Base-by-base conservation (phyloP, 1,140 invertebrate species). In the Gonatopus flavifemur region DNA sequence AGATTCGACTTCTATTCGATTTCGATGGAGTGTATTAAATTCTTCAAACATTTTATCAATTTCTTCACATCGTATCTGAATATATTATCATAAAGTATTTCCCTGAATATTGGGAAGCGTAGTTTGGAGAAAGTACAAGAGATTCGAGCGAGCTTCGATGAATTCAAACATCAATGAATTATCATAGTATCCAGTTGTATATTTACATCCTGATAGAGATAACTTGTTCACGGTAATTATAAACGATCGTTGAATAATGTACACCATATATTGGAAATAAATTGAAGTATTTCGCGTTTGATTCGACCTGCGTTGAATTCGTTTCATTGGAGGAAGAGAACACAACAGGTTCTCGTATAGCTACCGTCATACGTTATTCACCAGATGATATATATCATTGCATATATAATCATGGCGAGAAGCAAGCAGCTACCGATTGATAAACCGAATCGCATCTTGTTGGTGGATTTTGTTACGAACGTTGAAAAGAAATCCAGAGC, bases 401-500 rank as follows among this genome's bases (percentile, higher is more conserved):
- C n/a, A n/a, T n/a, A n/a, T n/a, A n/a, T n/a, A n/a, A n/a, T n/a
- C n/a, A n/a, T n/a, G n/a, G n/a, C n/a, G n/a, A n/a, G n/a, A n/a
- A n/a, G n/a, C n/a, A n/a, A n/a, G 24, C 28, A 31, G 32, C 18
- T 1, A 15, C 36, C 21, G 45, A 48, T 40, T 41, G 46, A 48
- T 48, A 35, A 28, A 13, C 18, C 36, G 36, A 9, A 22, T n/a
- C 5, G 46, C 2, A 32, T 18, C 46, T 48, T 48, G 37, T 41
- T 28, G 37, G 18, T 41, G 37, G 25, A n/a, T 28, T 37, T n/a
- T 48, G 31, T 31, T 28, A 32, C 36, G 46, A 48, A 24, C n/a
- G 46, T 31, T 28, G 40, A 48, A 48, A 48, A 48, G 39, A 48
- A 28, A 40, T 48, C 24, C 30, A 40, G n/a, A n/a, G n/a, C n/a